phyloP scores from a whole-genome alignment of 2,888 invertebrate genomes.

The Nemoura dubitans region DNA sequence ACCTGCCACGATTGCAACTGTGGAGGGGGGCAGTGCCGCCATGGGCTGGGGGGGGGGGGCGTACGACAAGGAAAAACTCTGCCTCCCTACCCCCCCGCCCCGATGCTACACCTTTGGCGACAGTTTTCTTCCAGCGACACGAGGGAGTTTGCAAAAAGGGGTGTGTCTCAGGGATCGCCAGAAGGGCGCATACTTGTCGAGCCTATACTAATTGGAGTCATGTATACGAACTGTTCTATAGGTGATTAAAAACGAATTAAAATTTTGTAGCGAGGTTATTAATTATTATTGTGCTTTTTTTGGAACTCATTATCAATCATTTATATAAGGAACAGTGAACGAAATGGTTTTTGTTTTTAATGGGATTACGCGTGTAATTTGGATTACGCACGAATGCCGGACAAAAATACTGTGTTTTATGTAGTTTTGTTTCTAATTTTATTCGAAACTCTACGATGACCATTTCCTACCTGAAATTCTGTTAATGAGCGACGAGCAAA shows the following conservation, averaged over 20 bases:
- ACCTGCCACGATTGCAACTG: conserved; percentile 35
- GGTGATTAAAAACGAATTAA: not conserved
- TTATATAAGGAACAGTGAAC: not conserved
- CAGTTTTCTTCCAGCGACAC: not conserved
- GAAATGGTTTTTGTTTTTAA: not conserved
- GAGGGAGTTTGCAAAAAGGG: not conserved
- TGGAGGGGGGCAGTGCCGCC: not conserved
- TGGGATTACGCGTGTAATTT: not conserved
- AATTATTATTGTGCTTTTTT: not conserved
- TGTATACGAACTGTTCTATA: not conserved
- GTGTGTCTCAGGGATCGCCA: not conserved
- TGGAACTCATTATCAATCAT: not conserved
- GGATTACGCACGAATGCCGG: not conserved
- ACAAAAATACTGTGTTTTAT: not conserved
- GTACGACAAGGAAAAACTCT: not conserved
- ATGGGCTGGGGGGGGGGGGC: not conserved
- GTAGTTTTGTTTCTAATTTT: not conserved
- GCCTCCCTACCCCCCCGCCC: not conserved
- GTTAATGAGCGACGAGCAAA: conserved; percentile 20
- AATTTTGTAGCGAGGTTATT: not conserved
- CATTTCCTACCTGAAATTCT: not conserved
- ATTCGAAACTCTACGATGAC: not conserved
- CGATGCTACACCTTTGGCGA: not conserved
- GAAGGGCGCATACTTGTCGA: not conserved
- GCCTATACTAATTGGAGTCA: not conserved